Evolutionary conservation across 2,888 invertebrate genomes (phyloP), one percentile per base, ranked within the genome.

Genomic region (Mylabris sibirica): DNA sequence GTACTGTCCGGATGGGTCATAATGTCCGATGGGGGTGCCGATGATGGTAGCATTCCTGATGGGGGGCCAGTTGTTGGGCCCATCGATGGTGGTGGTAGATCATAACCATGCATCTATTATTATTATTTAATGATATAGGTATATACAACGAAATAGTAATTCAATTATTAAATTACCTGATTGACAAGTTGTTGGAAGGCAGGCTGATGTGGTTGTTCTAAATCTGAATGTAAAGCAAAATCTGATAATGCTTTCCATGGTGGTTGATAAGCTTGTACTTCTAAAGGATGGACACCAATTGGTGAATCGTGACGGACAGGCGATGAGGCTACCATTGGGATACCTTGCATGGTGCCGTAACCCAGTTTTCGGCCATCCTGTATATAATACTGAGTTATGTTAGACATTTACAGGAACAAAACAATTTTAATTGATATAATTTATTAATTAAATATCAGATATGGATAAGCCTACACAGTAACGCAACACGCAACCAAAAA

Each of bases 231-330:
- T 77, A 97, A 90, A 73, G 97, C 97, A 87, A 97, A 98, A 86
- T 98, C 98, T 66, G 94, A 94, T 65, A 98, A 90, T 72, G 97
- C 96, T 87, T 98, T 97, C 98, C 98, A 98, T 53, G 96, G 97
- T 66, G 97, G 97, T 86, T 98, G 97, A 89, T 97, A 99, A 75
- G 97, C 95, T 78, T 92, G 91, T 38, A 93, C 92, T 86, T 98
- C 98, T 69, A 98, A 89, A 44, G 95, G 93, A 81, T 95, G 94
- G 83, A 95, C 90, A 68, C 95, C 93, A 69, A 94, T 87, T 1
- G 94, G 94, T 69, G 95, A 93, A 85, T 95, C 96, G 86, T 96
- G 95, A 61, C 96, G 89, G 70, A 96, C 95, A 38, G 96, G 96
- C 76, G 97, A 96, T 59, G 96, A 95, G 59, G 99, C 99, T 72